A percentile compares a stretch with the other conserved stretches of the same genome.
Conservation (phyloP, 2,888 invertebrate genomes). For the Polymixis flavicincta region DNA sequence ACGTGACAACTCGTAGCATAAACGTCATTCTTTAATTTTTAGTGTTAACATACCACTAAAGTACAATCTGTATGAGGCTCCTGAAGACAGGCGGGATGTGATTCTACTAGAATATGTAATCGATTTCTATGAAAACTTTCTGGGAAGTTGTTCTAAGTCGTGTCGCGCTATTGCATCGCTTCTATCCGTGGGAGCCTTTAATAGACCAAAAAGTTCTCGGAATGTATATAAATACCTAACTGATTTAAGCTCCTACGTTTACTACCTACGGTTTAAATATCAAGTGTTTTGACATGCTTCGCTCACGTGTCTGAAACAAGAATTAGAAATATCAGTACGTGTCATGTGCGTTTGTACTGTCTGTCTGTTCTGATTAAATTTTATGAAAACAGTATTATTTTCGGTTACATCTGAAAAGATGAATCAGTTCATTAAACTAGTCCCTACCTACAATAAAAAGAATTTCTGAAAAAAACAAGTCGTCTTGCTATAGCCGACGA, state of each 20-base stretch:
- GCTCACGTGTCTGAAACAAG: neutral
- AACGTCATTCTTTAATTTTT: neutral
- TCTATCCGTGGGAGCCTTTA: no score
- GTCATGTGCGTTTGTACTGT: neutral
- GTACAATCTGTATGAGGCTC: no score
- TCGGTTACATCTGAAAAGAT: neutral
- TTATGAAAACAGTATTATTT: neutral
- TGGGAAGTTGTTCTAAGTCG: no score
- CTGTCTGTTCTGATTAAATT: constrained; percentile 2
- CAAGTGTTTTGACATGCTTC: neutral
- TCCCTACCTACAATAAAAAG: neutral
- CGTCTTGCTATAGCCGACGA: neutral
- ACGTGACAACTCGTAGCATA: neutral
- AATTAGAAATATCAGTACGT: neutral
- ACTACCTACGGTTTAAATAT: neutral
- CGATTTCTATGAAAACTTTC: no score
- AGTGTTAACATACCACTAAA: no score
- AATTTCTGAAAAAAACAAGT: neutral
- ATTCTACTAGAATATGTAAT: no score
- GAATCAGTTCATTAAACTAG: neutral
- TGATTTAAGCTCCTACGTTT: no score
- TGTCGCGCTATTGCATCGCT: no score
- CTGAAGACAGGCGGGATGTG: no score
- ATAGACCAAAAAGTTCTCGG: neutral
- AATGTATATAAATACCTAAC: no score